Evolutionary conservation across 2,113 vertebrate species (phyloP), one percentile per base, ranked within the genome.

Genomic region (Misgurnus anguillicaudatus): DNA sequence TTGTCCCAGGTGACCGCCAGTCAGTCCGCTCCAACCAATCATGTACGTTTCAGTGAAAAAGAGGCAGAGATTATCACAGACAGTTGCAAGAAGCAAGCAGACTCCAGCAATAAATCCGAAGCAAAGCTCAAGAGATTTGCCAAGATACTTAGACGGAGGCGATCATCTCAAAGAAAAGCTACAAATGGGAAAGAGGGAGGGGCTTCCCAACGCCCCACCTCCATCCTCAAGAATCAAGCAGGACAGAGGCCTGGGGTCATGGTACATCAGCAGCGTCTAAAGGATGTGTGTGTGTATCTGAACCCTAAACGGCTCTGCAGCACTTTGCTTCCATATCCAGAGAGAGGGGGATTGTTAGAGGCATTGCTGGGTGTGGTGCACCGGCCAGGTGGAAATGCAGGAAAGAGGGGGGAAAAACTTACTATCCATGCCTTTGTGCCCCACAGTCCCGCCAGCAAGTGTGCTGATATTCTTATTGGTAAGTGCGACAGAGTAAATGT

Each of bases 391-490:
- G 84, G 82, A n/a, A 73, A 84, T 47, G 79, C n/a, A 77, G 75
- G 74, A 48, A 55, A 16, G 61, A 86, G 76, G 83, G 93, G 92
- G 66, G 94, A 95, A 75, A 93, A 90, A 83, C 91, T 99, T 66
- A 91, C 93, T 14, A 94, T 99, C 4, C 94, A 97, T 17, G 95
- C 95, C 31, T 90, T 99, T 77, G 87, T 94, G 48, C 95, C 95
- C 36, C 94, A 95, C n/a, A 94, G 96, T 53, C 91, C 95, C 9
- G 97, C 97, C 48, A 89, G 95, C 84, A 96, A 94, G 87, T 94
- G 94, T 0, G 95, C 94, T 10, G 94, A 95, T 55, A 93, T 99
- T 42, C 74, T 96, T 1, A 96, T 98, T 0, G 98, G 98, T 99
- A 87, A 96, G 95, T 90, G 3, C 5, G 7, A 39, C 16, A 57